Evolutionary conservation across 2,888 invertebrate species (phyloP).

Genomic region (Megaustenia siamemsis): DNA sequence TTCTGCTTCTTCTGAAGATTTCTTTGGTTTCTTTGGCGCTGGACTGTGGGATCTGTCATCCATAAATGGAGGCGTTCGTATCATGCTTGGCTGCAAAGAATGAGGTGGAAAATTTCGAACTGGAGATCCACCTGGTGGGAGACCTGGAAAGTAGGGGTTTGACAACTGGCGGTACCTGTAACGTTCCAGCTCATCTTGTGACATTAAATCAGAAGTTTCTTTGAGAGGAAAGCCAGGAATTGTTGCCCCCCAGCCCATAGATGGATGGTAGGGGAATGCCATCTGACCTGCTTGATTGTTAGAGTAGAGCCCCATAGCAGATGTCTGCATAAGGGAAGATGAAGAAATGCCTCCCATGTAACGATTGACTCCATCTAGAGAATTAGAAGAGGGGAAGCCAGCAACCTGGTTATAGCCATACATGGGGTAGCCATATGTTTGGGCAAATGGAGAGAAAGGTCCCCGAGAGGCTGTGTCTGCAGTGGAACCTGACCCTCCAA

Average conservation of each 20-base stretch:
- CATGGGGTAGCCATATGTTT: slow-evolving; percentile 53
- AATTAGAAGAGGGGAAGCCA: slow-evolving; percentile 49
- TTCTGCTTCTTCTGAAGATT: slow-evolving; percentile 52
- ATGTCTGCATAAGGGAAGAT: slow-evolving; percentile 48
- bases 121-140: slow-evolving; percentile 49
- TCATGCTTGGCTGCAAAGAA: slow-evolving; percentile 50
- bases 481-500: slow-evolving; percentile 46
- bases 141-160: slow-evolving; percentile 48
- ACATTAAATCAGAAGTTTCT: slow-evolving; percentile 49
- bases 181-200: slow-evolving; percentile 52
- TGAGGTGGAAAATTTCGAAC: slow-evolving; percentile 50
- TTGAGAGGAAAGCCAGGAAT: slow-evolving; percentile 52
- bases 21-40: slow-evolving; percentile 53
- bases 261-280: slow-evolving; percentile 52
- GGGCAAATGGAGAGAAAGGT: slow-evolving; percentile 50
- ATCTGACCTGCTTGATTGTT: slow-evolving; percentile 53
- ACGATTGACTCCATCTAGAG: slow-evolving; percentile 49
- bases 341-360: slow-evolving; percentile 53
- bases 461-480: slow-evolving; percentile 38
- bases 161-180: slow-evolving; percentile 52
- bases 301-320: slow-evolving; percentile 55
- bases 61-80: slow-evolving; percentile 41
- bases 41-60: slow-evolving; percentile 52
- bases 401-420: slow-evolving; percentile 53
- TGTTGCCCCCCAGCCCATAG: slow-evolving; percentile 52